Percentiles rank a stretch among this genome's conserved stretches.
Conservation (phyloP, 2,113 vertebrate species). For the Danio rerio region DNA sequence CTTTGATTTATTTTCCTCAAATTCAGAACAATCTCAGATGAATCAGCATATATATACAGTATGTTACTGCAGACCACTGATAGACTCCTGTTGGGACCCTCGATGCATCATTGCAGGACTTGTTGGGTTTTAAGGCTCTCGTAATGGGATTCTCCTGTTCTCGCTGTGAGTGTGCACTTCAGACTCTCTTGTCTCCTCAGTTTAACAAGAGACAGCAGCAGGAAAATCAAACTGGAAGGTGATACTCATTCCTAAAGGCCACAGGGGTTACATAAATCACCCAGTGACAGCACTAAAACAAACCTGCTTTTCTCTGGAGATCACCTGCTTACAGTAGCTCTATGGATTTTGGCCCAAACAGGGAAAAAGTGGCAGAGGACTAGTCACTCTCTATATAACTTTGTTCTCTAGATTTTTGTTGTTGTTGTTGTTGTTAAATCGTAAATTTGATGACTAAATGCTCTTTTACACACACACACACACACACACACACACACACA, state of each 20-base stretch:
- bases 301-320: constrained; percentile 17
- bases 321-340: constrained; percentile 1
- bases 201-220: constrained; percentile 1
- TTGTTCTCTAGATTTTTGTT: neutral
- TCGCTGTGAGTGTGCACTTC: constrained; percentile 11
- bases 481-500: too few relatives aligned
- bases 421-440: too few relatives aligned
- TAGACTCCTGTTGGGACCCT: neutral
- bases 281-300: constrained; percentile 8
- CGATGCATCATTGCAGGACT: neutral
- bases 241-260: constrained; percentile 18
- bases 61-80: neutral
- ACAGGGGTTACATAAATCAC: constrained; percentile 37
- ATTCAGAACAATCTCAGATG: too few relatives aligned
- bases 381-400: neutral
- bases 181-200: constrained; percentile 9
- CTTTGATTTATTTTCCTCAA: too few relatives aligned
- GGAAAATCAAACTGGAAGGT: constrained; percentile 28
- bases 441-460: neutral
- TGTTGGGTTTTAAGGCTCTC: neutral
- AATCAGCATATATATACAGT: too few relatives aligned
- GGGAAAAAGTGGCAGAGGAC: constrained; percentile 13
- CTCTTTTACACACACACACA: too few relatives aligned
- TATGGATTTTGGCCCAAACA: constrained; percentile 26
- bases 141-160: neutral